Conservation (phyloP, 2,113 vertebrate species). For the Thymallus thymallus region DNA sequence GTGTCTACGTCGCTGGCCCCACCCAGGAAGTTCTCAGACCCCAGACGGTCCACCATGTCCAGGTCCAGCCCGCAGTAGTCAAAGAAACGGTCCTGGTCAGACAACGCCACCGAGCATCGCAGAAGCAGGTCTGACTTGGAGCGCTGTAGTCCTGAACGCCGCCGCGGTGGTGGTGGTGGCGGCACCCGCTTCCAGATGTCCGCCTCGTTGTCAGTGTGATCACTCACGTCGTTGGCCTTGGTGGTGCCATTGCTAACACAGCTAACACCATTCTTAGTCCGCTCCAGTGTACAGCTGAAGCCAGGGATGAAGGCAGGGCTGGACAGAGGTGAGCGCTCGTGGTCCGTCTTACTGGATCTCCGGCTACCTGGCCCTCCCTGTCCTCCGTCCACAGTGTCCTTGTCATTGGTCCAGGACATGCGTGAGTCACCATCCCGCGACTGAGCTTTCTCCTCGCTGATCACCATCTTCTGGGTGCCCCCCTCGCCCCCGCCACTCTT, state of each 20-base stretch:
- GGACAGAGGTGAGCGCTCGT: conserved; percentile 40
- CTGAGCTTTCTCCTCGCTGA: conserved; percentile 67
- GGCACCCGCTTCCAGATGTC: conserved; percentile 73
- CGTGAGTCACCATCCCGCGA: conserved; percentile 72
- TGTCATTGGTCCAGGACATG: conserved; percentile 69
- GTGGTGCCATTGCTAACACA: too few relatives aligned
- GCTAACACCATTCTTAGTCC: conserved; percentile 2
- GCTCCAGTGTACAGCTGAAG: not conserved
- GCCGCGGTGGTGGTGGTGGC: conserved; percentile 42
- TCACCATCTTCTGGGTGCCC: conserved; percentile 66
- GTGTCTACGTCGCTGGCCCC: conserved; percentile 82
- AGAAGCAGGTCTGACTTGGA: conserved; percentile 76
- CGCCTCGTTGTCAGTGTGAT: conserved; percentile 47
- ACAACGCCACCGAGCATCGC: conserved; percentile 79
- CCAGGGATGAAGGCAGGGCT: conserved; percentile 30
- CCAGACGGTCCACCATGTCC: conserved; percentile 85
- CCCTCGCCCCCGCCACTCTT: conserved; percentile 53
- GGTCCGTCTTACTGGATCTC: conserved; percentile 63
- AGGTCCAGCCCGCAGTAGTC: conserved; percentile 90
- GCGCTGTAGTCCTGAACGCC: conserved; percentile 51
- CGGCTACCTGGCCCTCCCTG: conserved; percentile 63
- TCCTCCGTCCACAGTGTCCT: conserved; percentile 59
- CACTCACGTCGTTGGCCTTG: conserved; percentile 13
- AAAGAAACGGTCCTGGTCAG: conserved; percentile 90
- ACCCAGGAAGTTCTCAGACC: conserved; percentile 78